These are phyloP conservation scores for Cinara cedri DNA, from an alignment of 2,888 invertebrate species.

Conservation along the genomic window DNA sequence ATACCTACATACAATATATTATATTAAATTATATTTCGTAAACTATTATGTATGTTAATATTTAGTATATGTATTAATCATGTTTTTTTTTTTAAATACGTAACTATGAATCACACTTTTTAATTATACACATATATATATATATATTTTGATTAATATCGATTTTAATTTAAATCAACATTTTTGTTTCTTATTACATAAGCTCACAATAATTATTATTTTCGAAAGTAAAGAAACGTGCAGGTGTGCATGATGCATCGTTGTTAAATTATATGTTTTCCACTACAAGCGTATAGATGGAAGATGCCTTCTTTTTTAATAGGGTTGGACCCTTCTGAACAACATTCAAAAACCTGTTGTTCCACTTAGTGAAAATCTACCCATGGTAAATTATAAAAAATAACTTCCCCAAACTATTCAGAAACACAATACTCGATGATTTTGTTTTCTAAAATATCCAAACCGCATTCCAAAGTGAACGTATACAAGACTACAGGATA, in stretches of 20 bases:
- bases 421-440: slow-evolving; percentile 3
- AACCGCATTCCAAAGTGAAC: slow-evolving; percentile 35
- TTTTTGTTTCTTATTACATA: slow-evolving; percentile 9
- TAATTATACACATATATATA: no score
- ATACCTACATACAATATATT: no score
- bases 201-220: slow-evolving; percentile 42
- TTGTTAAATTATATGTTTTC: slow-evolving; percentile 49
- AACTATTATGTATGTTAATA: no score
- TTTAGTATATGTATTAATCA: not conserved
- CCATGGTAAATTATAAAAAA: slow-evolving; percentile 16
- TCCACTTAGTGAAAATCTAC: slow-evolving; percentile 44
- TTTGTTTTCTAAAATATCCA: slow-evolving; percentile 23
- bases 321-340: slow-evolving; percentile 52
- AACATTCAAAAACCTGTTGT: slow-evolving; percentile 54
- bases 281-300: slow-evolving; percentile 11
- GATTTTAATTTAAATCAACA: slow-evolving; percentile 5
- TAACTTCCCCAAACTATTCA: slow-evolving; percentile 21
- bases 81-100: no score
- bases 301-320: slow-evolving; percentile 20
- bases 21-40: not conserved
- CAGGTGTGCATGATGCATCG: slow-evolving; percentile 42
- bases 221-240: slow-evolving; percentile 33
- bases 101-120: not conserved
- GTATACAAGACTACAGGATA: not conserved
- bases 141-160: no score